Conservation (phyloP, 2,113 vertebrate genomes). For the Nicator chloris region DNA sequence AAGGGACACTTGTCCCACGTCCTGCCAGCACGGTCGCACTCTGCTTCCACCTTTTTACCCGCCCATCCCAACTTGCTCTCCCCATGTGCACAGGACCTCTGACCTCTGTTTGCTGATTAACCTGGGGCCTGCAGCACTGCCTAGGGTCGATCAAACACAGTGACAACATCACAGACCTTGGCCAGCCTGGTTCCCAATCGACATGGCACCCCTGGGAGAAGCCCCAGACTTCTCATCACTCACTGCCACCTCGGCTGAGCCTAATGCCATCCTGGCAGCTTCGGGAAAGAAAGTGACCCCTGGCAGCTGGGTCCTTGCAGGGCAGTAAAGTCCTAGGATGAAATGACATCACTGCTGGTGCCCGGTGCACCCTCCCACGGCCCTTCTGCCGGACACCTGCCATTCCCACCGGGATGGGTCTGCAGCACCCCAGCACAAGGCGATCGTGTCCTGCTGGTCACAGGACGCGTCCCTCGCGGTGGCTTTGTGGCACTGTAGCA, state of each 20-base stretch:
- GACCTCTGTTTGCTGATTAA: neutral
- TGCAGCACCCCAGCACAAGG: neutral
- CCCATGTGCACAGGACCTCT: accelerated
- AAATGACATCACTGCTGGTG: neutral
- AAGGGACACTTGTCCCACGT: accelerated
- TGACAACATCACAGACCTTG: neutral
- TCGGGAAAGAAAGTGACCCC: accelerated
- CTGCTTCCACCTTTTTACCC: neutral
- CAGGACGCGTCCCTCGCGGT: accelerated
- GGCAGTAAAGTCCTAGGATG: neutral
- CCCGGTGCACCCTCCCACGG: accelerated
- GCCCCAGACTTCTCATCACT: accelerated
- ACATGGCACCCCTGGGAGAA: accelerated
- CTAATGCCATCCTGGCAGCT: neutral
- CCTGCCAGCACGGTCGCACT: accelerated
- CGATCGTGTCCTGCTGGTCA: neutral
- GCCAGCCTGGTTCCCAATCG: neutral
- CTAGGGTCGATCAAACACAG: neutral
- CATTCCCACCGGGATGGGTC: accelerated
- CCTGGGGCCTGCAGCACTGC: neutral
- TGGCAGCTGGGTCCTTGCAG: accelerated
- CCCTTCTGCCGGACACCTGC: neutral
- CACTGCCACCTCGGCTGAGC: neutral
- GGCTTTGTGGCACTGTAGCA: accelerated
- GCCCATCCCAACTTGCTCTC: accelerated